Evolutionary conservation across 2,797 vertebrate genomes (phyloP), one percentile per base, ranked within the genome.

Genomic region (Esox lucius): DNA sequence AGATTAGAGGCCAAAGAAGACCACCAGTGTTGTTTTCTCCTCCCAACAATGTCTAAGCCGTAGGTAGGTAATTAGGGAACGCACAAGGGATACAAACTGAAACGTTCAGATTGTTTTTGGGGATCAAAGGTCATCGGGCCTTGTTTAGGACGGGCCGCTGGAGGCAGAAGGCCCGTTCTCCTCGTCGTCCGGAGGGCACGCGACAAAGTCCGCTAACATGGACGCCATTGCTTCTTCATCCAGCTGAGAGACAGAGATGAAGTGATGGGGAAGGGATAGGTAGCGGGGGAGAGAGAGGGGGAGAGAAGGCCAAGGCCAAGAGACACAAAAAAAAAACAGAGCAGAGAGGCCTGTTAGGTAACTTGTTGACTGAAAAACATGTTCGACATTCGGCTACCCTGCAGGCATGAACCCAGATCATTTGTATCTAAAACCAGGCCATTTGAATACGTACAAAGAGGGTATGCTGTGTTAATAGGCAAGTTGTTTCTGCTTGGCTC

Each of bases 201-300:
- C 95, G 0, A 96, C 93, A 81, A 97, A 97, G 75, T 96, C 96
- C 0, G 96, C 96, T 90, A 97, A 79, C 96, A 97, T 97, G 80
- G 96, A 94, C 42, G 94, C 95, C 86, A 96, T 94, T 59, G 89
- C 85, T 19, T 95, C 94, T 1, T 95, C 93, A 2, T 94, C 93
- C 75, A 92, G 46, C 93, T 93, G 86, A 53, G 66, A 33, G 53
- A 77, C 1, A 76, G 2, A 79, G 49, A 67, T 26, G 8, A 1
- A 66, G 4, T 5, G 12, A 48, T 16, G 31, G 13, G 31, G 16
- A 42, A 42, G 39, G 39, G 39, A 42, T 42, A 9, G 42, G 39
- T 75, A 92, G 48, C 93, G 28, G 28, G 28, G 28, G 28, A n/a
- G 1, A 31, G 28, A 31, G 28, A 31, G 24, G 49, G 22, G 69